Base-by-base conservation (phyloP, 2,888 invertebrate species). In the Spilosoma lubricipeda region DNA sequence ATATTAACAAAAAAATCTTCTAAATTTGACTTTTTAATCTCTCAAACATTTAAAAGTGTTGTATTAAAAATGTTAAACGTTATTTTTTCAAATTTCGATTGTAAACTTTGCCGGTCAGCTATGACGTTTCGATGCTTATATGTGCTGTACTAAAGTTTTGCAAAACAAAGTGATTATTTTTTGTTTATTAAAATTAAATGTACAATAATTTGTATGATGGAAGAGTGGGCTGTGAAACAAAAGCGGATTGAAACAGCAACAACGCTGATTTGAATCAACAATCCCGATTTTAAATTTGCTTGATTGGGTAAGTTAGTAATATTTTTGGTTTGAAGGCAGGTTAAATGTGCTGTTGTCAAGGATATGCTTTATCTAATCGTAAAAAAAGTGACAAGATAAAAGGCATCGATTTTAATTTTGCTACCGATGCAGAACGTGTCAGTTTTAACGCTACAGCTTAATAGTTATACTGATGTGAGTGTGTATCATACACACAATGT, bases 221-320 rank as follows among this genome's bases (percentile, higher is more conserved):
- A 78, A 74, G 71, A 80, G 73, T 84, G 82, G 72, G n/a, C 74
- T 72, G 48, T 72, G 71, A 77, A 78, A 71, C 71, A 71, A 77
- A 79, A 78, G 80, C 82, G 79, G 82, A 80, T 82, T 82, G 67
- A 74, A 79, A 78, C 77, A 73, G 68, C 79, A 77, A 73, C 39
- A 63, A 42, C 23, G 42, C 18, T 70, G 20, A 42, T 70, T 63
- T 11, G 7, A 70, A 63, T 63, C 13, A 69, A 59, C 64, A 73
- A 70, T 77, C 67, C 67, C 27, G 68, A 72, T 70, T 76, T 70
- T 74, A 70, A 75, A 77, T 84, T 84, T 80, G 76, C 80, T 83
- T 82, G 74, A 72, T 70, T 83, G 74, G 87, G 87, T 87, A 84
- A 87, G 87, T 87, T 63, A 48, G 65, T 69, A 42, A 63, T 63